phyloP scores from a whole-genome alignment of 2,888 invertebrate species.

The Pomacea canaliculata region DNA sequence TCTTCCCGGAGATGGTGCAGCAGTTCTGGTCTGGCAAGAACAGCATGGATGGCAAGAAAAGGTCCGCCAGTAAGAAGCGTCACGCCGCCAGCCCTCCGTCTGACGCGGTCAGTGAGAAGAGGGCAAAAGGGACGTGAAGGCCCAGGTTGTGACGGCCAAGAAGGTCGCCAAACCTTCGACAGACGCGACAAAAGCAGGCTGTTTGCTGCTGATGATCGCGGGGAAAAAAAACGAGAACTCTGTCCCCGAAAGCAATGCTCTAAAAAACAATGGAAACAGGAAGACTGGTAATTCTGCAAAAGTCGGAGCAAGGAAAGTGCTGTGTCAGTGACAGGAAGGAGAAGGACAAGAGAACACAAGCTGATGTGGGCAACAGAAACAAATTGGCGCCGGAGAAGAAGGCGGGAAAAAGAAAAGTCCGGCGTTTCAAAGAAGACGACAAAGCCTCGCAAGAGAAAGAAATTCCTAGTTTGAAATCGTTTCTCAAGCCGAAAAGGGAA shows the following conservation, averaged over 20 bases:
- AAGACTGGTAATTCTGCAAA: slow-evolving; percentile 1
- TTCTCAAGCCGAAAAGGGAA: slow-evolving; percentile 48
- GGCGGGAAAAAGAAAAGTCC: slow-evolving; percentile 7
- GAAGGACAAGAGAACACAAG: not conserved
- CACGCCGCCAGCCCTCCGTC: not conserved
- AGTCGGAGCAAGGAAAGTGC: not conserved
- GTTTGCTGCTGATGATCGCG: not conserved
- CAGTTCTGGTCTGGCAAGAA: slow-evolving; percentile 15
- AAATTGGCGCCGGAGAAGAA: not conserved
- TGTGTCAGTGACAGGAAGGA: not conserved
- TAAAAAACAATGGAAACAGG: not conserved
- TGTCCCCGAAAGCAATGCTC: not conserved
- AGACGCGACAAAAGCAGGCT: not conserved
- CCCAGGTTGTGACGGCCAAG: not conserved
- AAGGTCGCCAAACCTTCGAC: not conserved
- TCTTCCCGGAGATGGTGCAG: slow-evolving; percentile 27
- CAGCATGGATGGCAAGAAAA: slow-evolving; percentile 17
- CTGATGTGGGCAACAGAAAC: not conserved
- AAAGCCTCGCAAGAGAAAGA: slow-evolving; percentile 23
- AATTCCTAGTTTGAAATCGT: slow-evolving; percentile 29
- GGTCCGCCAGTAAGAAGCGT: slow-evolving; percentile 3
- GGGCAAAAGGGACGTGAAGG: not conserved
- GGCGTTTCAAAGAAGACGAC: slow-evolving; percentile 19
- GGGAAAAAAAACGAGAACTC: not conserved
- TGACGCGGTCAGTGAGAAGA: not conserved